Base-by-base conservation (phyloP, 30 jellyfish, hydroid and myxozoan genomes). In the Hydra vulgaris region DNA sequence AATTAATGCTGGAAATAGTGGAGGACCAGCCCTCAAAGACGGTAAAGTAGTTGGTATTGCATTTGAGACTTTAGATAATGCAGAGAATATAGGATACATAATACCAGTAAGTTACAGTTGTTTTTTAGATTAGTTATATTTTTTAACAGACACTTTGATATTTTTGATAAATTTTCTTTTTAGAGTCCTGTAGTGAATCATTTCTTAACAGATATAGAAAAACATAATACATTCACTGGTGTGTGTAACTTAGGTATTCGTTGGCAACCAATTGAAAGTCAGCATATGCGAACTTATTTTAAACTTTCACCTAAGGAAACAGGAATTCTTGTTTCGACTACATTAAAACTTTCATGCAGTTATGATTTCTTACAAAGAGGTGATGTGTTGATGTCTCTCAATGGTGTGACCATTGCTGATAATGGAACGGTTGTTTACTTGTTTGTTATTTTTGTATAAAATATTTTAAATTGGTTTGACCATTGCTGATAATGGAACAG, bases 1-100 rank as follows among this genome's bases (percentile, higher is more conserved):
- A 23, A 88, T 88, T 20, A 88, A 83, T 83, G 76, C 89, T 17
- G 94, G 96, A 25, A 88, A 88, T 67, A 88, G 96, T 25, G 96
- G 94, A 52, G 94, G 96, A 20, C 96, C 96, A 7, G 96, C 94
- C 1, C 61, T 88, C 54, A 84, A 88, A 73, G 94, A 83, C 55
- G 94, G 94, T 21, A 82, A 79, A 69, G 94, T 82, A 15, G 94
- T 83, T 54, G 96, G 96, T 27, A 67, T 88, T 21, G 96, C 96
- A 18, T 88, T 88, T 79, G 90, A 88, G 71, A 84, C 94, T 23
- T 23, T 88, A 40, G 82, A 82, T 21, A 79, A 66, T 61, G 96
- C 96, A 26, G 94, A 88, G 54, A 82, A 83, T 72, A 83, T 88
- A 69, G 96, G 96, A 19, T 88, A 88, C 79, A 88, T 83, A 7